Conservation (phyloP, 2,888 invertebrate species). For the Proisotoma minuta region DNA sequence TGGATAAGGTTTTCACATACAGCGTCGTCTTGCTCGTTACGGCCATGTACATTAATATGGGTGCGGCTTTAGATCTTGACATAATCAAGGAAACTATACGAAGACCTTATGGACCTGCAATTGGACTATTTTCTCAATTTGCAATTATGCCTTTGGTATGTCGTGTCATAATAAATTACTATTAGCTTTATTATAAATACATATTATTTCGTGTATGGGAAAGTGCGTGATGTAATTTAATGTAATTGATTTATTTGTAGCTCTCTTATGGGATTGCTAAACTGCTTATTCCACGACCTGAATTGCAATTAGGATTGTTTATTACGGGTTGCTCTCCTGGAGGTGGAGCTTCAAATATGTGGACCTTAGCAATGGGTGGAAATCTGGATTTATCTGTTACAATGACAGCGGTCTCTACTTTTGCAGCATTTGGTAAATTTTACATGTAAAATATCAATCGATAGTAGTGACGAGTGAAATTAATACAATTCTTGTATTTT, state of each 20-base stretch:
- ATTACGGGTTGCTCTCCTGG: constrained; percentile 85
- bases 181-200: too few relatives aligned
- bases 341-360: constrained; percentile 96
- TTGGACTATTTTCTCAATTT: constrained; percentile 75
- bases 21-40: constrained; percentile 72
- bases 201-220: too few relatives aligned
- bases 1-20: constrained; percentile 69
- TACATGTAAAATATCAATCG: background rate
- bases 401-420: constrained; percentile 87
- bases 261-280: constrained; percentile 30
- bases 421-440: constrained; percentile 71
- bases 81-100: constrained; percentile 63
- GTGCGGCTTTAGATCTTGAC: constrained; percentile 76
- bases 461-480: constrained; percentile 4
- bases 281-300: constrained; percentile 52
- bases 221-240: too few relatives aligned
- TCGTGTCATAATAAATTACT: too few relatives aligned
- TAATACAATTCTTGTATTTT: constrained; percentile 29
- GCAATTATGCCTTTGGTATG: constrained; percentile 80
- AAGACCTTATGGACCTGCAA: constrained; percentile 69
- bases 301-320: constrained; percentile 78
- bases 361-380: constrained; percentile 85
- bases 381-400: constrained; percentile 90
- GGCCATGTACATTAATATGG: constrained; percentile 82
- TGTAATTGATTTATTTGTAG: background rate